Evolutionary conservation across 2,113 vertebrate species (phyloP).

Genomic region (Burhinus bistriatus): DNA sequence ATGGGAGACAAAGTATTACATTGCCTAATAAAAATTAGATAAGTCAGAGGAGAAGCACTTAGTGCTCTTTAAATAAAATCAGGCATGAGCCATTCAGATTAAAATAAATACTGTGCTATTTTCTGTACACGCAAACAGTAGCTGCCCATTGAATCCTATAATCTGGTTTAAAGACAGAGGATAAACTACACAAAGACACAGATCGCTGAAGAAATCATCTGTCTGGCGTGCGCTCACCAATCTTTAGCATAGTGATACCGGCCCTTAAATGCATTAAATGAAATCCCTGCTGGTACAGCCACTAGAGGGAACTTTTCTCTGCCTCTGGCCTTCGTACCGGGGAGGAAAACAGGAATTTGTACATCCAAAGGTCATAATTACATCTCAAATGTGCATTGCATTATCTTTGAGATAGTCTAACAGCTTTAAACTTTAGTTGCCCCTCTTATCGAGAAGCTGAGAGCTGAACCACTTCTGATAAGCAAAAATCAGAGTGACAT

Average conservation of each 20-base stretch:
- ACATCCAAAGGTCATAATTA: conserved; percentile 12
- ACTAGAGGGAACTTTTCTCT: conserved; percentile 55
- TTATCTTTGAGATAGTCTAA: background rate
- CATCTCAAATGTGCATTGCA: background rate
- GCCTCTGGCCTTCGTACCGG: background rate
- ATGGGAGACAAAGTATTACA: conserved; percentile 5
- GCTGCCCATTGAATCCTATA: background rate
- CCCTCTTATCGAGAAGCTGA: background rate
- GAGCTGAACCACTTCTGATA: background rate
- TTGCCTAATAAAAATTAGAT: conserved; percentile 31
- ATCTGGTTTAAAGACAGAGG: background rate
- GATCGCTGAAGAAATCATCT: background rate
- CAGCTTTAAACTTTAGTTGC: background rate
- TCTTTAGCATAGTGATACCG: rapidly evolving
- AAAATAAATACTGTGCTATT: background rate
- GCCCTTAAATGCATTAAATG: background rate
- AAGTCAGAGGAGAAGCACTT: conserved; percentile 33
- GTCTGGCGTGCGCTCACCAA: background rate
- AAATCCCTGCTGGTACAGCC: background rate
- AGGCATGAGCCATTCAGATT: conserved; percentile 1
- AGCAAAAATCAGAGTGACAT: background rate
- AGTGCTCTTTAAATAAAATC: conserved; percentile 24
- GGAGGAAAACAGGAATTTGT: background rate
- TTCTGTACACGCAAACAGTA: background rate
- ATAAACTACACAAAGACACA: background rate